A percentile compares a stretch with the other conserved stretches of the same genome.
Conservation (phyloP, 2,888 invertebrate species). For the Perdita meconis region DNA sequence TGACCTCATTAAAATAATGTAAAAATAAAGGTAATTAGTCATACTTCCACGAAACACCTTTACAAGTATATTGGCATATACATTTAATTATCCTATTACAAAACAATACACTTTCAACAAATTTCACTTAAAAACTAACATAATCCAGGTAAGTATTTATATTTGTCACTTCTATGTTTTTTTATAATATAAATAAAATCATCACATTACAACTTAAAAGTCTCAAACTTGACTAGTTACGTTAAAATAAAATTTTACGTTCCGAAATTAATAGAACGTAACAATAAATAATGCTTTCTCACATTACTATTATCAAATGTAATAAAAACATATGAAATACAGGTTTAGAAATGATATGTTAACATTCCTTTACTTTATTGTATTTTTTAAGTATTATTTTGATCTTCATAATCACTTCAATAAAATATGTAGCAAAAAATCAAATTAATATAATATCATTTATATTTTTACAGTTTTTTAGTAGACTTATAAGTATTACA, state of each 20-base stretch:
- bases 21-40: slow-evolving; percentile 39
- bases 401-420: slow-evolving; percentile 4
- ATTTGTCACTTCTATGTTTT: slow-evolving; percentile 4
- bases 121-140: slow-evolving; percentile 2
- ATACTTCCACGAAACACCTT: slow-evolving; percentile 2
- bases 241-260: slow-evolving; percentile 21
- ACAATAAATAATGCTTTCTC: slow-evolving; percentile 8
- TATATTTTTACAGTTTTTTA: background rate
- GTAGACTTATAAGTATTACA: slow-evolving; percentile 8
- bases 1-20: slow-evolving; percentile 31
- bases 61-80: slow-evolving; percentile 14
- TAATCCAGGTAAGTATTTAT: slow-evolving; percentile 3
- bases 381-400: too few relatives aligned
- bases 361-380: background rate
- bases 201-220: slow-evolving; percentile 19
- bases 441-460: slow-evolving; percentile 6
- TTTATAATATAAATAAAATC: slow-evolving; percentile 16
- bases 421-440: slow-evolving; percentile 13
- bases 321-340: slow-evolving; percentile 10
- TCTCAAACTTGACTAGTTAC: slow-evolving; percentile 39
- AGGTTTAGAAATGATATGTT: background rate
- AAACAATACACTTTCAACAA: slow-evolving; percentile 19
- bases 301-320: slow-evolving; percentile 3
- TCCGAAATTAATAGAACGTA: background rate
- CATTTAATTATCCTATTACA: slow-evolving; percentile 8